Evolutionary conservation across 2,113 vertebrate genomes (phyloP).

Genomic region (Tachuris rubrigastra): DNA sequence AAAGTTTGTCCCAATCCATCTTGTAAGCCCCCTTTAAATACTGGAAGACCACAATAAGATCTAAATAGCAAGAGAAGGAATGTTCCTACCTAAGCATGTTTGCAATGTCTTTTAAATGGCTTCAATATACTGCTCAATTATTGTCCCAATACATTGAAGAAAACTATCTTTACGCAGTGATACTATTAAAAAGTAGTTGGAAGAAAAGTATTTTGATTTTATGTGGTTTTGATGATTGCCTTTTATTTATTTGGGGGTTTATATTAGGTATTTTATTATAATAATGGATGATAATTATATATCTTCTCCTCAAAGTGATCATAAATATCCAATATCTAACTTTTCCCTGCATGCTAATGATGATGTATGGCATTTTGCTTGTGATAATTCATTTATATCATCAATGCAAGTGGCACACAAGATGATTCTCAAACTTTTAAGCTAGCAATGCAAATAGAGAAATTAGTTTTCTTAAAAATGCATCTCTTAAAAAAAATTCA

Average conservation of each 20-base stretch:
- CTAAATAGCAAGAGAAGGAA: neutral
- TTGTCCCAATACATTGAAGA: neutral
- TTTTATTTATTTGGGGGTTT: neutral
- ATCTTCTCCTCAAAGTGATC: constrained; percentile 22
- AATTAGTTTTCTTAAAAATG: neutral
- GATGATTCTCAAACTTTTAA: neutral
- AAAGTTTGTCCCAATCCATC: neutral
- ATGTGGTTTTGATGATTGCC: neutral
- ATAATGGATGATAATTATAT: neutral
- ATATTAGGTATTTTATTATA: neutral
- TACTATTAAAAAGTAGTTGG: neutral
- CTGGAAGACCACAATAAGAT: neutral
- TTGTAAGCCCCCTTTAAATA: neutral
- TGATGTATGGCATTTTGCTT: constrained; percentile 27
- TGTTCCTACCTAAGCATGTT: neutral
- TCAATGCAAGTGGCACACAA: neutral
- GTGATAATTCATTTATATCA: constrained; percentile 18
- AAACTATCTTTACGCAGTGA: neutral
- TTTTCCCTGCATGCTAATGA: neutral
- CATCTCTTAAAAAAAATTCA: neutral
- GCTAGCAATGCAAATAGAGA: neutral
- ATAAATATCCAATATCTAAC: constrained; percentile 4
- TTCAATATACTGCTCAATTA: neutral
- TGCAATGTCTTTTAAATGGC: neutral
- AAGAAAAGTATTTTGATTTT: neutral